Evolutionary conservation across 2,888 invertebrate species (phyloP), one percentile per base, ranked within the genome.

Genomic region (Xestia sexstrigata): DNA sequence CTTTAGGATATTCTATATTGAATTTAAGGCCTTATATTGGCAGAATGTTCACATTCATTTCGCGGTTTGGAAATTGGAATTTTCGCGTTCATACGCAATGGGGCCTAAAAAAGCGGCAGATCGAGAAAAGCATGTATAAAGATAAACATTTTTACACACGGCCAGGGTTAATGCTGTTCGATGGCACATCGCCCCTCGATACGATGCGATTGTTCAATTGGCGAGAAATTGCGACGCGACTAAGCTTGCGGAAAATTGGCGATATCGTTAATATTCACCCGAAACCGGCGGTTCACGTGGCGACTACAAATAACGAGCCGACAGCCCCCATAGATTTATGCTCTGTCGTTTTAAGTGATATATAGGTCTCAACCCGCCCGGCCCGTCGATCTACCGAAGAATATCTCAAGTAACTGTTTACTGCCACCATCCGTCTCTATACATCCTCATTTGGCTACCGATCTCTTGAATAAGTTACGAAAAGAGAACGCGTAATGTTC

Each of bases 221-320:
- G 95, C 96, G 96, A 94, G 95, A 96, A 96, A 96, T 96, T 96
- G 96, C 96, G 95, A 94, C 95, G 96, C 91, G 94, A 92, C 93
- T 96, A 96, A 96, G 94, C 96, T 96, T 92, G 94, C 94, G 95
- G 95, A 96, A 96, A 96, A 96, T 96, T 96, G 96, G 95, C 95
- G 96, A 96, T 96, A 96, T 96, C 95, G 96, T 96, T 96, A 96
- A 96, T 96, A 96, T 96, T 96, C 96, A 96, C 95, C 96, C 95
- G 95, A 96, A 96, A 96, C 95, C 93, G 90, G 92, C 92, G 94
- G 94, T 95, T 95, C 95, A 96, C 96, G 95, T 95, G 95, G 96
- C 94, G 95, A 95, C 96, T 95, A 95, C 96, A 95, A 96, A 96
- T 96, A 96, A 96, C 96, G 93, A 94, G 94, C 92, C 93, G 95